Evolutionary conservation across 2,888 invertebrate genomes (phyloP).

Genomic region (Linnaemya tessellans): DNA sequence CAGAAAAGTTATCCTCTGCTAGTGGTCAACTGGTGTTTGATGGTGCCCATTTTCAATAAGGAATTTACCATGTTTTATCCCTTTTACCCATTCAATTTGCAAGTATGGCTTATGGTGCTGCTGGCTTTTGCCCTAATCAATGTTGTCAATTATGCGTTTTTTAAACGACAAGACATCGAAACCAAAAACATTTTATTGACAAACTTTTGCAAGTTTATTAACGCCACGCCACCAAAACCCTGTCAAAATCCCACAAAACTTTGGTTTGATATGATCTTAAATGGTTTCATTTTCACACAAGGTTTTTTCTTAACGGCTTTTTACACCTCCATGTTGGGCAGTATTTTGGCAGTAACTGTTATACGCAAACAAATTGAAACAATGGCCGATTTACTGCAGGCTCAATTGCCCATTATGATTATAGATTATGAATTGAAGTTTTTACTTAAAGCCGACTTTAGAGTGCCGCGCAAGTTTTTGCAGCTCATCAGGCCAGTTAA

Average conservation of each 20-base stretch:
- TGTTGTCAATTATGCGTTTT: slow-evolving; percentile 1
- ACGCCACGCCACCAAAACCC: slow-evolving; percentile 23
- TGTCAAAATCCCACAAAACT: slow-evolving; percentile 4
- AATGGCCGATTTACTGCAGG: slow-evolving; percentile 75
- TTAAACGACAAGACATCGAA: slow-evolving; percentile 1
- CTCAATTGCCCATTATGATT: slow-evolving; percentile 77
- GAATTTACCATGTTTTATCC: slow-evolving; percentile 78
- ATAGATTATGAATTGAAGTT: slow-evolving; percentile 77
- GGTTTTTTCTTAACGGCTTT: slow-evolving; percentile 76
- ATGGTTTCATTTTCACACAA: slow-evolving; percentile 34
- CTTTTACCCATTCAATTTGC: slow-evolving; percentile 76
- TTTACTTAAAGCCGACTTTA: slow-evolving; percentile 70
- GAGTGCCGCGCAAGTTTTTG: slow-evolving; percentile 73
- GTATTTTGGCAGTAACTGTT: slow-evolving; percentile 78
- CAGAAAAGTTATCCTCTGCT: slow-evolving; percentile 78
- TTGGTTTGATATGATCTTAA: slow-evolving; percentile 41
- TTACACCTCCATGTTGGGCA: slow-evolving; percentile 79
- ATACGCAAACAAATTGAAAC: slow-evolving; percentile 78
- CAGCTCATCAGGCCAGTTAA: slow-evolving; percentile 76
- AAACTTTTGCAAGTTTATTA: slow-evolving; percentile 52
- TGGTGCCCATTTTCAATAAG: slow-evolving; percentile 78
- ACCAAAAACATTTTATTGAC: slow-evolving; percentile 23
- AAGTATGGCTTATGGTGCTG: slow-evolving; percentile 76
- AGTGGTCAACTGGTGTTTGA: slow-evolving; percentile 79
- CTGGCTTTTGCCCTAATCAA: slow-evolving; percentile 65